Evolutionary conservation across 2,888 invertebrate species (phyloP).

Genomic region (Congeria kusceri): DNA sequence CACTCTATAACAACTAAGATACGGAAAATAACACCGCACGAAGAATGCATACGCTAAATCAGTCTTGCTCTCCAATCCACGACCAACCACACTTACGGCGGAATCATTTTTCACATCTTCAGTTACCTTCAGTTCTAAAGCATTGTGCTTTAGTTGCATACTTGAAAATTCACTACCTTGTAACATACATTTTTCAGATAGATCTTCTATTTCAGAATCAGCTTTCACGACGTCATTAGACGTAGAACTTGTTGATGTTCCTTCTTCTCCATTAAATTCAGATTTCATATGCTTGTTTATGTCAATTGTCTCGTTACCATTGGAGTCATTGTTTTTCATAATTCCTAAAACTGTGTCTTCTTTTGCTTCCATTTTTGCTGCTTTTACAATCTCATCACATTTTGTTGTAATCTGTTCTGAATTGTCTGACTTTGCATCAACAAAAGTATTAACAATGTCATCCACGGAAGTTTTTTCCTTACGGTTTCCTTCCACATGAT

Average conservation of each 20-base stretch:
- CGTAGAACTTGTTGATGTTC: too few relatives aligned
- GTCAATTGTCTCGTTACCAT: background rate
- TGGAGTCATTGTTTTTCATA: background rate
- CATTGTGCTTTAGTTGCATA: too few relatives aligned
- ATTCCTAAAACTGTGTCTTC: background rate
- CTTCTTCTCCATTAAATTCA: background rate
- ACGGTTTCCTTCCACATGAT: too few relatives aligned
- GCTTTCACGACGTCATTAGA: background rate
- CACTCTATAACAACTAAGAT: conserved; percentile 56
- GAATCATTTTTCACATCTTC: too few relatives aligned
- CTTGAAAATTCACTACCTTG: background rate
- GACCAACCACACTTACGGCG: too few relatives aligned
- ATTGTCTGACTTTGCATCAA: too few relatives aligned
- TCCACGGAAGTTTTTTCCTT: too few relatives aligned
- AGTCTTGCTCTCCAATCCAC: conserved; percentile 22
- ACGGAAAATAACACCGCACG: conserved; percentile 70
- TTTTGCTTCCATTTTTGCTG: background rate
- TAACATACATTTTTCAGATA: background rate
- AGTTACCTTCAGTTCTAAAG: too few relatives aligned
- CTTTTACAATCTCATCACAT: background rate
- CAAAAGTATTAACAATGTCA: too few relatives aligned
- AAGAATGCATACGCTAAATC: conserved; percentile 54
- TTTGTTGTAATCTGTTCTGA: background rate
- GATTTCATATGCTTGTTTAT: background rate
- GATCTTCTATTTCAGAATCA: background rate